phyloP scores from a whole-genome alignment of 2,888 invertebrate species.

The Ennomos fuscantarius region DNA sequence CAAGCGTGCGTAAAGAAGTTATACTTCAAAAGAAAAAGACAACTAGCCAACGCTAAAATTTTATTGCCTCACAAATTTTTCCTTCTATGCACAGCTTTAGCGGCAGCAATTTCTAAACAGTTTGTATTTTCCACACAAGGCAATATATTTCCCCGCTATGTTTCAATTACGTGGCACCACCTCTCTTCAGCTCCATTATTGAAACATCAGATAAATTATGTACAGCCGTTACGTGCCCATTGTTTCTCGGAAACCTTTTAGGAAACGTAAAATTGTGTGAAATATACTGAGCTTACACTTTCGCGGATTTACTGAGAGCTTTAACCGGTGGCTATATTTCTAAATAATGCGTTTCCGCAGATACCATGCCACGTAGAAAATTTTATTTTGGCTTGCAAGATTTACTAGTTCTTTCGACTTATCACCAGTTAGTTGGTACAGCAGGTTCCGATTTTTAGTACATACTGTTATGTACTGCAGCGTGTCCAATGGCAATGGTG shows the following conservation, averaged over 20 bases:
- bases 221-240: conserved; percentile 13
- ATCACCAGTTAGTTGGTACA: too few species aligned
- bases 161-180: conserved; percentile 17
- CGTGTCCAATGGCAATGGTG: too few species aligned
- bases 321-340: too few species aligned
- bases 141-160: conserved; percentile 13
- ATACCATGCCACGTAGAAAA: too few species aligned
- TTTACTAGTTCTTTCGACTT: too few species aligned
- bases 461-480: too few species aligned
- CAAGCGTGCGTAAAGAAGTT: too few species aligned
- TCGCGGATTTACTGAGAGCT: conserved; percentile 2
- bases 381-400: too few species aligned
- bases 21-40: too few species aligned
- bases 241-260: conserved; percentile 24
- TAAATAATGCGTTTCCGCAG: too few species aligned
- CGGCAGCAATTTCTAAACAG: conserved; percentile 1
- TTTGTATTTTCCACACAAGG: conserved; percentile 16
- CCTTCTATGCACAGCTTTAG: neutral
- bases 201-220: conserved; percentile 27
- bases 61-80: neutral
- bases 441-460: too few species aligned
- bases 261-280: conserved; percentile 22
- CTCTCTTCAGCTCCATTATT: conserved; percentile 22
- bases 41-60: too few species aligned
- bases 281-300: conserved; percentile 10